These are phyloP conservation scores for Serranus cabrilla DNA, from an alignment of 2,797 vertebrate species.

Conservation along the genomic window DNA sequence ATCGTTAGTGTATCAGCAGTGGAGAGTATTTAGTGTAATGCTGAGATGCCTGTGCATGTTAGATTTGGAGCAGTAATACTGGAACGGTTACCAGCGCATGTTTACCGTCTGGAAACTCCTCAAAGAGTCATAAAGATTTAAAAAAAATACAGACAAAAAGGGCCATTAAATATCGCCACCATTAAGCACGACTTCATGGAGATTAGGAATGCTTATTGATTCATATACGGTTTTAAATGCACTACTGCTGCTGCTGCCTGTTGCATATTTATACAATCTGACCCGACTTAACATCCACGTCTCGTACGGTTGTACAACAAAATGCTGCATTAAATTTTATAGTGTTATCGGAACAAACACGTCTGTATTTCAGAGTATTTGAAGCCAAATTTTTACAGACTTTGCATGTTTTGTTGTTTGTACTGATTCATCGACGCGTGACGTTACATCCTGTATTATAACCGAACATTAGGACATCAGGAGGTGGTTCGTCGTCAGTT, in stretches of 20 bases:
- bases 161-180: background rate
- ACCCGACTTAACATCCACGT: background rate
- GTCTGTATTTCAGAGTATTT: constrained; percentile 32
- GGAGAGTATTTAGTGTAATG: constrained; percentile 36
- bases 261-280: background rate
- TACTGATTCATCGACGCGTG: constrained; percentile 32
- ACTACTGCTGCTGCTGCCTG: constrained; percentile 24
- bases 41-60: constrained; percentile 76
- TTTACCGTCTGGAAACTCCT: constrained; percentile 42
- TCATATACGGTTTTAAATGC: constrained; percentile 6
- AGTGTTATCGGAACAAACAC: constrained; percentile 22
- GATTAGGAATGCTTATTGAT: constrained; percentile 20
- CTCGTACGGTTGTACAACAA: constrained; percentile 26
- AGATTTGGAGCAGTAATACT: constrained; percentile 40
- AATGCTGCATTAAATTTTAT: constrained; percentile 61
- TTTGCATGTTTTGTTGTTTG: constrained; percentile 57
- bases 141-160: constrained; percentile 1
- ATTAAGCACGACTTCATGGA: constrained; percentile 26
- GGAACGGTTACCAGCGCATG: constrained; percentile 57
- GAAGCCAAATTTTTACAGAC: constrained; percentile 38
- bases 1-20: constrained; percentile 15
- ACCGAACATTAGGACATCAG: constrained; percentile 8
- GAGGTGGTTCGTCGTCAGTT: background rate
- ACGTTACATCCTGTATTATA: constrained; percentile 4
- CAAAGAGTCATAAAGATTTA: constrained; percentile 21